Base-by-base conservation (phyloP, 2,113 vertebrate genomes). In the Thunnus thynnus region DNA sequence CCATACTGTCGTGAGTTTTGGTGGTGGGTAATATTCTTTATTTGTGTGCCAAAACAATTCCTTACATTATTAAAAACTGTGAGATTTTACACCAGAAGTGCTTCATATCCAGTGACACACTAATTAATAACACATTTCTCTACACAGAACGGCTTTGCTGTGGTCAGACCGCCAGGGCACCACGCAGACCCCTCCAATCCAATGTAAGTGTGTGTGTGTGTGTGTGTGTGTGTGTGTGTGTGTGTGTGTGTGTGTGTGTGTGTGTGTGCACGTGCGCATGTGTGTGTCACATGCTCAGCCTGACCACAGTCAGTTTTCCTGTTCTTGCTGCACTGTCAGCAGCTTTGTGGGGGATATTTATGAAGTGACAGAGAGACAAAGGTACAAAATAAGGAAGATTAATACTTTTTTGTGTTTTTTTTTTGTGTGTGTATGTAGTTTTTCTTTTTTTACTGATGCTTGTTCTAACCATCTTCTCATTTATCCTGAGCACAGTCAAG, bases 131-230 rank as follows among this genome's bases (percentile, higher is more conserved):
- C 8, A 5, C 77, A 10, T 50, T 82, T 41, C 50, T 67, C 70
- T 80, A 36, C 18, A 65, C 86, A 99, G 98, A 99, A 99, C 0
- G 98, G 98, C 69, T 99, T 99, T 52, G 98, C 97, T 48, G 95
- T 99, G 76, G 97, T 99, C 87, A 94, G 97, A 66, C 96, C 97
- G 0, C 97, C 97, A 0, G 97, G 97, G 89, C 97, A 98, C 86
- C 97, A 99, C 0, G 97, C 97, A 0, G 96, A 97, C 66, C 96
- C 95, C 14, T 96, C 96, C 64, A 97, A 96, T 13, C 96, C 97
- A 84, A 96, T 97, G 98, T 99, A 93, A 97, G 96, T 93, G 41
- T 75, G 16, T 76, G 13, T 73, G 30, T 61, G 65, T 77, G 50
- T 83, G 68, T 60, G 69, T 50, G 76, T 80, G 77, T 72, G 51